phyloP scores from a whole-genome alignment of 2,888 invertebrate species.

The Elegia similella region DNA sequence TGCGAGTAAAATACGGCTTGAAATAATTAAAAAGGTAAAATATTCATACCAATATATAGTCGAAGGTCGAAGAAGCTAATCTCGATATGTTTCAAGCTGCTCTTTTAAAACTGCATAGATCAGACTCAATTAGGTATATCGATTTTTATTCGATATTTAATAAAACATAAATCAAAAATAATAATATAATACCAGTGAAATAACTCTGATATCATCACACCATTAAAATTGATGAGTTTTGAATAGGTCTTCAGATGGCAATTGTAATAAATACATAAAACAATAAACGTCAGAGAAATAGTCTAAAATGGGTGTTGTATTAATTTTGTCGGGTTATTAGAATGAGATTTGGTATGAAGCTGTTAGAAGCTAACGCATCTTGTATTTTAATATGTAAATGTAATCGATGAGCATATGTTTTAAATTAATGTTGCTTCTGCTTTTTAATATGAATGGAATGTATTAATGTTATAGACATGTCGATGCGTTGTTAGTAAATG shows the following conservation, averaged over 20 bases:
- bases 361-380: conserved; percentile 52
- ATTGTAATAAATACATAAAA: conserved; percentile 18
- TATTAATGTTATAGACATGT: too few relatives aligned
- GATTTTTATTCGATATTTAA: conserved; percentile 12
- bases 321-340: conserved; percentile 38
- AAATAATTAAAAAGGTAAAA: too few relatives aligned
- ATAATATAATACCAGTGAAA: conserved; percentile 13
- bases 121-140: conserved; percentile 2
- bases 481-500: too few relatives aligned
- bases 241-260: conserved; percentile 5
- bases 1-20: too few relatives aligned
- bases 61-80: too few relatives aligned
- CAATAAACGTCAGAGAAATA: conserved; percentile 20
- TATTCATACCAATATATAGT: too few relatives aligned
- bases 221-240: conserved; percentile 18
- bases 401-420: background rate
- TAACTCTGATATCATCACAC: conserved; percentile 16
- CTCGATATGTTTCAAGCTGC: background rate
- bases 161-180: conserved; percentile 12
- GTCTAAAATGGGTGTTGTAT: conserved; percentile 28
- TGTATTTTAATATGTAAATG: conserved; percentile 61
- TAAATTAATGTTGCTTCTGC: background rate
- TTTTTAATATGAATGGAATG: background rate
- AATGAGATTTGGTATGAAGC: conserved; percentile 55
- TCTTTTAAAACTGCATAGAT: background rate